phyloP scores from a whole-genome alignment of 2,888 invertebrate species.

The Dolomedes plantarius region DNA sequence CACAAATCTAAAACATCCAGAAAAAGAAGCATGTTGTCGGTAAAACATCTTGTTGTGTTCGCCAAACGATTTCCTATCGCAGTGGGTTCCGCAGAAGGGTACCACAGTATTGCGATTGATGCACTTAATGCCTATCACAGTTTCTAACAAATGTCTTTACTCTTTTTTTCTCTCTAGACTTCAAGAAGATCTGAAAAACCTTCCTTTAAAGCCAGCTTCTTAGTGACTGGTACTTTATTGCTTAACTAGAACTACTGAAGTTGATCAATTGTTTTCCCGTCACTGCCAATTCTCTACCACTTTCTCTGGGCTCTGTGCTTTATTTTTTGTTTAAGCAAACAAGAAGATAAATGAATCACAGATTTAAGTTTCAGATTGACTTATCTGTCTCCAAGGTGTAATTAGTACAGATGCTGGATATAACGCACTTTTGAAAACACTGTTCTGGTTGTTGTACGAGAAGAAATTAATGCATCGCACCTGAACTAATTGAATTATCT shows the following conservation, averaged over 20 bases:
- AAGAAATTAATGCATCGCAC: no score
- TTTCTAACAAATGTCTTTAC: slow-evolving; percentile 41
- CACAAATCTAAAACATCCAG: not conserved
- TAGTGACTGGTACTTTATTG: slow-evolving; percentile 48
- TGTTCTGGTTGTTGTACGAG: no score
- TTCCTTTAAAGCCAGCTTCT: slow-evolving; percentile 31
- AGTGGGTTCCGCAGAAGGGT: slow-evolving; percentile 35
- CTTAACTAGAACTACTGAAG: slow-evolving; percentile 48
- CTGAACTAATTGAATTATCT: no score
- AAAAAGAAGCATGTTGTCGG: slow-evolving; percentile 59
- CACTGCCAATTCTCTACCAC: slow-evolving; percentile 42
- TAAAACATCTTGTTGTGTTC: slow-evolving; percentile 67
- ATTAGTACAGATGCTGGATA: not conserved
- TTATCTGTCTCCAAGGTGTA: not conserved
- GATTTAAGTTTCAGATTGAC: slow-evolving; percentile 54
- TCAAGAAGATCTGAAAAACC: slow-evolving; percentile 26
- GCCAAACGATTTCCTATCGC: slow-evolving; percentile 60
- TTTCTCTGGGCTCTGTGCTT: slow-evolving; percentile 18
- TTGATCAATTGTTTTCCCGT: slow-evolving; percentile 67
- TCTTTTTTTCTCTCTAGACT: slow-evolving; percentile 6
- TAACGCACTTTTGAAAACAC: not conserved
- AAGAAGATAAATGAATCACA: slow-evolving; percentile 50
- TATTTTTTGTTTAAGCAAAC: slow-evolving; percentile 10
- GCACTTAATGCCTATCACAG: slow-evolving; percentile 2
- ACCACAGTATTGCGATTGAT: slow-evolving; percentile 20